Conservation (phyloP, 2,113 vertebrate genomes). For the Sylvietta virens region DNA sequence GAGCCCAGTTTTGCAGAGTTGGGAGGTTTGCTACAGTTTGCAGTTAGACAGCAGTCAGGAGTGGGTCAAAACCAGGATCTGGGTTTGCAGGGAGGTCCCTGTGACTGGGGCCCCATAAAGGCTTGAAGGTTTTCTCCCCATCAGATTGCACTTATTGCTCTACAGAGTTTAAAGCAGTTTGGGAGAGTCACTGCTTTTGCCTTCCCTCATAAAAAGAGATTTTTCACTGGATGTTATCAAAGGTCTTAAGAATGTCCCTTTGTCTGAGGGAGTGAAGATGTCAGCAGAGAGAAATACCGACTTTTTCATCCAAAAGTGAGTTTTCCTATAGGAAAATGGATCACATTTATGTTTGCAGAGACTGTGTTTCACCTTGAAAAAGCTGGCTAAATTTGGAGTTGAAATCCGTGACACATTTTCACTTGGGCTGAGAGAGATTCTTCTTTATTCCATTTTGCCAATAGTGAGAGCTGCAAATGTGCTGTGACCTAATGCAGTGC, state of each 20-base stretch:
- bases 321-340: background rate
- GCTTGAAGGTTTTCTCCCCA: background rate
- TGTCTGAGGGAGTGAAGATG: background rate
- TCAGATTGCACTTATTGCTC: background rate
- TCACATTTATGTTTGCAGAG: background rate
- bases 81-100: background rate
- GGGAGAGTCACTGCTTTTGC: background rate
- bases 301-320: background rate
- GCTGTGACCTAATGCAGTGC: too few relatives aligned
- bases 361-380: background rate
- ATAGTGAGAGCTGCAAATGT: background rate
- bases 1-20: background rate
- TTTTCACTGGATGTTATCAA: background rate
- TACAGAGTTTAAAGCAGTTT: background rate
- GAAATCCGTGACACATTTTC: background rate
- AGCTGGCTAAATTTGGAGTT: background rate
- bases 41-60: background rate
- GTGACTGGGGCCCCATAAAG: background rate
- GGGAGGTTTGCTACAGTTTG: background rate
- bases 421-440: background rate
- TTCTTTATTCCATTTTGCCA: background rate
- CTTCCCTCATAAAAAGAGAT: background rate
- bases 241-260: background rate
- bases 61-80: background rate
- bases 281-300: background rate